Evolutionary conservation across 2,113 vertebrate species (phyloP).

Genomic region (Dromiciops gliroides): DNA sequence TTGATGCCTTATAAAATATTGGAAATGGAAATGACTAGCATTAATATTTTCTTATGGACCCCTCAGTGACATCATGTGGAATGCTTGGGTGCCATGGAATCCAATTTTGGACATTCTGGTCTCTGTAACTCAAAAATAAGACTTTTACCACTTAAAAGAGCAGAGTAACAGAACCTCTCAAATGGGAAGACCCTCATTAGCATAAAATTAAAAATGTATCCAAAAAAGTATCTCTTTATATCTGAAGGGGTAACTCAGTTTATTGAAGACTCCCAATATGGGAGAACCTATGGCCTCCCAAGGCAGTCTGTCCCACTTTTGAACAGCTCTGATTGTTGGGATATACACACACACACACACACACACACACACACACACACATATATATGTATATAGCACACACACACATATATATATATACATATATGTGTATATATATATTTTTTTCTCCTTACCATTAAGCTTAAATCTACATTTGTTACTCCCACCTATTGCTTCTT

Average conservation of each 20-base stretch:
- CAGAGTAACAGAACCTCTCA: not conserved
- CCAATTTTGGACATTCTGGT: not conserved
- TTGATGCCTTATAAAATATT: not conserved
- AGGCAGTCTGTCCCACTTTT: not conserved
- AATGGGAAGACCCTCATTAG: not conserved
- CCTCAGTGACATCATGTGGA: not conserved
- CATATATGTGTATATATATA: too few species aligned
- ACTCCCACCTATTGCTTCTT: not conserved
- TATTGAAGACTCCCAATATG: not conserved
- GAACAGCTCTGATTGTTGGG: not conserved
- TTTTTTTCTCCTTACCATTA: not conserved
- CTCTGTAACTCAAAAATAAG: not conserved
- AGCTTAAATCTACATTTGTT: not conserved
- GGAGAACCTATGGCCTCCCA: not conserved
- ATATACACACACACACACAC: too few species aligned
- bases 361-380: too few species aligned
- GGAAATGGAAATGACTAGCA: not conserved
- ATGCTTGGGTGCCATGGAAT: not conserved
- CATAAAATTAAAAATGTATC: not conserved
- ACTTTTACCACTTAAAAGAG: not conserved
- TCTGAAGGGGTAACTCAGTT: not conserved
- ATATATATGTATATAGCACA: too few species aligned
- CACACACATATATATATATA: too few species aligned
- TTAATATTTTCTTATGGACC: not conserved
- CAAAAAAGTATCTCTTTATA: not conserved